These are phyloP conservation scores for Orchesellides sinensis DNA, from an alignment of 2,888 invertebrate genomes.

Conservation along the genomic window DNA sequence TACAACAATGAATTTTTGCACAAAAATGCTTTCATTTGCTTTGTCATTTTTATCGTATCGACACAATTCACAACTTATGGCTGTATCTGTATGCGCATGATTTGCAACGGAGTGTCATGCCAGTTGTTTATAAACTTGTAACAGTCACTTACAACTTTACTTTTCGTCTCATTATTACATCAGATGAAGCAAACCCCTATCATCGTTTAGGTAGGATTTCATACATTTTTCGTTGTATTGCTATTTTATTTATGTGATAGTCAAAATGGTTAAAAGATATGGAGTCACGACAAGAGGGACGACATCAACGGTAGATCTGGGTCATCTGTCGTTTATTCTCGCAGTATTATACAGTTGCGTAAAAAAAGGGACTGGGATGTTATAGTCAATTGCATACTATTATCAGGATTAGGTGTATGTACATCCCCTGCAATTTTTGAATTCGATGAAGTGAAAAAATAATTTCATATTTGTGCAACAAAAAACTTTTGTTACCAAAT, in stretches of 20 bases:
- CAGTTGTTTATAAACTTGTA: too few relatives aligned
- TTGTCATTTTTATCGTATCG: constrained; percentile 41
- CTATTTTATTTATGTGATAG: constrained; percentile 5
- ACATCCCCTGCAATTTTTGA: too few relatives aligned
- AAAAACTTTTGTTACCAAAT: too few relatives aligned
- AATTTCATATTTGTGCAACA: too few relatives aligned
- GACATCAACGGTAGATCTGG: constrained; percentile 65
- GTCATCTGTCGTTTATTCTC: constrained; percentile 39
- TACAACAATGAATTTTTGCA: constrained; percentile 39
- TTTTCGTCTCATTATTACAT: constrained; percentile 15
- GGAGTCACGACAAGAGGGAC: constrained; percentile 65
- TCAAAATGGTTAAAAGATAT: constrained; percentile 36
- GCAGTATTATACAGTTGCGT: constrained; percentile 44
- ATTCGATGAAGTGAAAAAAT: too few relatives aligned
- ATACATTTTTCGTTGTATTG: constrained; percentile 41
- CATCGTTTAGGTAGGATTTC: constrained; percentile 41
- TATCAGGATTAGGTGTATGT: too few relatives aligned
- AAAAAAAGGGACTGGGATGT: constrained; percentile 44
- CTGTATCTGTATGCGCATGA: too few relatives aligned
- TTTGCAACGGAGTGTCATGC: too few relatives aligned
- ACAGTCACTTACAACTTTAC: neutral
- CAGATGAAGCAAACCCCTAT: constrained; percentile 43
- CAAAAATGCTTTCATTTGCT: constrained; percentile 17
- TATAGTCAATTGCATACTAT: too few relatives aligned
- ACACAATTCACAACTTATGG: constrained; percentile 35